Base-by-base conservation (phyloP, 2,888 invertebrate genomes). In the Aethes cnicana region DNA sequence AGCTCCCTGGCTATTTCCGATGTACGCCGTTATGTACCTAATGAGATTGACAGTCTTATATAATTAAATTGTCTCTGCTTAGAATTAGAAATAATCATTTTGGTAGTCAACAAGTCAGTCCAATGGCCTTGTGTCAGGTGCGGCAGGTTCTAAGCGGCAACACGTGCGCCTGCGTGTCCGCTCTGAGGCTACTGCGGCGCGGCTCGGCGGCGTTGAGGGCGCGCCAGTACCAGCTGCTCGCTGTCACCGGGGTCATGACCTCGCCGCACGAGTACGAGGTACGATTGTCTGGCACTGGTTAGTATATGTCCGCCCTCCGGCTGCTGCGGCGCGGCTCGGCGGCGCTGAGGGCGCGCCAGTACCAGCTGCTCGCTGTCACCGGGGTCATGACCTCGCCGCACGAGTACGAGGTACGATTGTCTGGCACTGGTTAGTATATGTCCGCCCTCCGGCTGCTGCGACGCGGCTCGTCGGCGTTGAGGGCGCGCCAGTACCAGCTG, bases 401-500 rank as follows among this genome's bases (percentile, higher is more conserved):
- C 26, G 95, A 96, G 74, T 95, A 94, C 72, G 93, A 95, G 91
- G 95, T 94, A 74, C 0, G 26, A 11, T 11, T 12, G 6, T 18
- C 18, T 17, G 11, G 21, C 17, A 25, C 14, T n/a, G 95, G 92
- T 93, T 93, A 11, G 20, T n/a, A 28, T 5, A 6, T 44, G 28
- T 61, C 77, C 4, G 84, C 82, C 8, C 62, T 86, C 57, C 75
- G 74, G 78, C 92, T 85, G 55, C 90, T 96, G 57, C 90, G 96
- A 50, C 93, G 96, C 69, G 94, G 95, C 16, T 90, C 94, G 14
- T 87, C 92, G 4, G 94, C 95, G 0, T 93, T 97, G 91, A 94
- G 95, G 60, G 95, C 96, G 39, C 90, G 92, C 26, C 96, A 97
- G 84, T 97, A 97, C 87, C 97, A 97, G 85, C 92, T 97, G 66